Percentiles rank a stretch among this genome's conserved stretches.
Evolutionary conservation across 2,888 invertebrate genomes (phyloP).

Genomic region (Troides oblongomaculatus): DNA sequence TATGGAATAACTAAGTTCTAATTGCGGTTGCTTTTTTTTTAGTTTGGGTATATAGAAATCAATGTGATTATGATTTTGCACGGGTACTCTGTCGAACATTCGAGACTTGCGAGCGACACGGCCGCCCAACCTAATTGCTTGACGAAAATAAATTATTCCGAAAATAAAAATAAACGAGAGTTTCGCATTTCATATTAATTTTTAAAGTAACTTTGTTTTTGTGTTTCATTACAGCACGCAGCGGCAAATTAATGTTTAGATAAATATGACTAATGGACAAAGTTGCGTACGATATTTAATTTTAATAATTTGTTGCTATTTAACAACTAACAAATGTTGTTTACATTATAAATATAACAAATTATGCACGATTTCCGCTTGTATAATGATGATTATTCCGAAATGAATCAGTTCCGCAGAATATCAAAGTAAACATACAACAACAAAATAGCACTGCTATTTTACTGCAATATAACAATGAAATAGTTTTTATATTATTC

Average conservation of each 20-base stretch:
- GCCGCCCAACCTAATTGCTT: conserved; percentile 71
- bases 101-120: conserved; percentile 60
- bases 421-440: too few species aligned
- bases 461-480: too few species aligned
- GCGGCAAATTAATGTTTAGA: conserved; percentile 43
- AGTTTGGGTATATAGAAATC: conserved; percentile 31
- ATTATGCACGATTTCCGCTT: too few species aligned
- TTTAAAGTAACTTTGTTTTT: conserved; percentile 63
- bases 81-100: conserved; percentile 47
- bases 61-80: conserved; percentile 71
- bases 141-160: conserved; percentile 78
- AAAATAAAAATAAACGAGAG: conserved; percentile 76
- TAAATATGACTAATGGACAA: conserved; percentile 32
- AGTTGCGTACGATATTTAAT: conserved; percentile 30
- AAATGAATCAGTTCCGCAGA: too few species aligned
- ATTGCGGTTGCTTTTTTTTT: too few species aligned
- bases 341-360: background rate
- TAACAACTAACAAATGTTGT: conserved; percentile 13
- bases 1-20: too few species aligned
- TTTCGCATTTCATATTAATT: conserved; percentile 71
- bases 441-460: too few species aligned
- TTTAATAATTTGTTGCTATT: conserved; percentile 27
- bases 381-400: too few species aligned
- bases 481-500: too few species aligned
- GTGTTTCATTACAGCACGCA: conserved; percentile 46